Conservation (phyloP, 1,140 invertebrate species). For the Cecropterus lyciades region DNA sequence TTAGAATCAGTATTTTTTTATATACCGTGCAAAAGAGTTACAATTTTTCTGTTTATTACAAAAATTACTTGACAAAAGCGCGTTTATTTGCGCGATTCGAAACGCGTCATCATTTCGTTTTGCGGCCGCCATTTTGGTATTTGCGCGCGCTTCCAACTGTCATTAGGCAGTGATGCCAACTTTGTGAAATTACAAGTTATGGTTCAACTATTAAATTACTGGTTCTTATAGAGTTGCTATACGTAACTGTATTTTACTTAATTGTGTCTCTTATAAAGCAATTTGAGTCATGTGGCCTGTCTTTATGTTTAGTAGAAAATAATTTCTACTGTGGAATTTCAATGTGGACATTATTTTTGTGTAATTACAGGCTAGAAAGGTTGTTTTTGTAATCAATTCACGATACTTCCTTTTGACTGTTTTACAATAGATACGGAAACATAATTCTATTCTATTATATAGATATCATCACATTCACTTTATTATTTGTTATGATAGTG, state of each 20-base stretch:
- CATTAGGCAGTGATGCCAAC: conserved; percentile 64
- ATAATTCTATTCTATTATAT: too few species aligned
- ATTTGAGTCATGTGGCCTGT: conserved; percentile 38
- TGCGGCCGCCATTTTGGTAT: conserved; percentile 60
- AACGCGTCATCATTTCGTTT: conserved; percentile 51
- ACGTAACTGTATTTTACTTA: conserved; percentile 39
- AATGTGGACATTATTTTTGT: conserved; percentile 28
- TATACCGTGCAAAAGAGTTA: neutral
- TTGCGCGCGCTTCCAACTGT: conserved; percentile 56
- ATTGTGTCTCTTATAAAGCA: conserved; percentile 40
- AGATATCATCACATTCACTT: too few species aligned
- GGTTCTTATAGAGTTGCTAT: conserved; percentile 43
- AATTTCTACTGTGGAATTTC: conserved; percentile 33
- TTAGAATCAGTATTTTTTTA: too few species aligned
- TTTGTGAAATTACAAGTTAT: conserved; percentile 58
- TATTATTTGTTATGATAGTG: too few species aligned
- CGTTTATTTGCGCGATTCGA: conserved; percentile 54
- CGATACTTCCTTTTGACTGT: too few species aligned
- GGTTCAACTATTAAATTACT: conserved; percentile 60
- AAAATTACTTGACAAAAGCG: conserved; percentile 28
- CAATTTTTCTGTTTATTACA: conserved; percentile 8
- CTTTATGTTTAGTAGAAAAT: conserved; percentile 43
- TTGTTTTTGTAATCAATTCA: too few species aligned
- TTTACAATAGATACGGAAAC: too few species aligned
- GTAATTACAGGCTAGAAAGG: neutral